Base-by-base conservation (phyloP, 1,140 invertebrate species). In the Uloborus diversus region DNA sequence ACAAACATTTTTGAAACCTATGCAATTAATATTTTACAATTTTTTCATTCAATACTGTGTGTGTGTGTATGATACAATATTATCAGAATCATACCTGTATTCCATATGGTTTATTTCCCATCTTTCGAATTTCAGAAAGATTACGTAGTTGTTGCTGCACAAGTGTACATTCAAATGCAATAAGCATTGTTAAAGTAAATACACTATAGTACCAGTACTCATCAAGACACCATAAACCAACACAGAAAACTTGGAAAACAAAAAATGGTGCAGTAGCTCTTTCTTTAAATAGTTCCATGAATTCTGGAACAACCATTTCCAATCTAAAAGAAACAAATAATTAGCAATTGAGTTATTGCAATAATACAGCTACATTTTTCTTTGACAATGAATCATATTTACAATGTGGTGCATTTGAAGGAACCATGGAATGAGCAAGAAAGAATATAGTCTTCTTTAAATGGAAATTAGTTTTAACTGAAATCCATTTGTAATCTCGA, bases 61-160 rank as follows among this genome's bases (percentile, higher is more conserved):
- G n/a, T n/a, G n/a, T n/a, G n/a, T n/a, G n/a, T n/a, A n/a, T n/a
- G n/a, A n/a, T n/a, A n/a, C n/a, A n/a, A n/a, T n/a, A 53, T 17
- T 53, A 7, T 53, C 1, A 81, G 25, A 65, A 28, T 33, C 32
- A 35, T 85, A 93, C 92, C 88, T 92, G 92, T 82, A 99, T 93
- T 76, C 91, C 90, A 85, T 97, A 98, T 0, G 97, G 96, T 87
- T 97, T 97, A 83, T 97, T 99, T 20, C 97, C 98, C 98, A 99
- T 99, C 88, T 98, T 97, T n/a, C 97, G 90, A 82, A 99, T 99
- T 88, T 99, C 97, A n/a, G 95, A 92, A 95, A 99, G 98, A 86
- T 99, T 99, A 82, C 94, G 89, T 5, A 99, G 85, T 85, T 99
- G 98, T 85, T 99, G 98, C 84, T 99, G 96, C 0, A 99, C 98